These are phyloP conservation scores for Upupa epops DNA, from an alignment of 2,113 vertebrate genomes.

Conservation along the genomic window DNA sequence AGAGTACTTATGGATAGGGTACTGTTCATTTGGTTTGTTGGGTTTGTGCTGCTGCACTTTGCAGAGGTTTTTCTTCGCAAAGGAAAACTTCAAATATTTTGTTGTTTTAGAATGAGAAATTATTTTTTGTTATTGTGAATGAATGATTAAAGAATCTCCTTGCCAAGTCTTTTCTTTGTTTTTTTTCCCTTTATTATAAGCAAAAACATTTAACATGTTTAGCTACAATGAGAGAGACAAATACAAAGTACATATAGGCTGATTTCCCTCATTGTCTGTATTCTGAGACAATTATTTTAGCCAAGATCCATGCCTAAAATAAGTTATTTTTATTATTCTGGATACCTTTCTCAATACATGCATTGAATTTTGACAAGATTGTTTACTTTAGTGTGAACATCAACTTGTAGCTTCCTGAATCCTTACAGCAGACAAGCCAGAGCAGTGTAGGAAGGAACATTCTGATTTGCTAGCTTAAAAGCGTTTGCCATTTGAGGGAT, in stretches of 20 bases:
- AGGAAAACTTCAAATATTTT: not conserved
- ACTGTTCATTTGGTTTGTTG: not conserved
- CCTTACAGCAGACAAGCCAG: not conserved
- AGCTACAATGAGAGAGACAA: not conserved
- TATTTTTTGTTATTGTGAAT: not conserved
- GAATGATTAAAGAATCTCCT: not conserved
- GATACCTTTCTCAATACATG: not conserved
- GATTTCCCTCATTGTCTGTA: constrained; percentile 9
- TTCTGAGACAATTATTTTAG: not conserved
- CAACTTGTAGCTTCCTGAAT: not conserved
- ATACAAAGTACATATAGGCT: not conserved
- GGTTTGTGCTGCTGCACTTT: not conserved
- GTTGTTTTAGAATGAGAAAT: not conserved
- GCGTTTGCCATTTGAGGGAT: not conserved
- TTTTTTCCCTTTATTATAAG: not conserved
- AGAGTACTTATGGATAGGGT: not conserved
- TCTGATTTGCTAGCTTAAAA: not conserved
- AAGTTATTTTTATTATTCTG: constrained; percentile 14
- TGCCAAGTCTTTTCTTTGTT: not conserved
- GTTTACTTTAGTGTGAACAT: not conserved
- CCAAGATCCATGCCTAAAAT: constrained; percentile 23
- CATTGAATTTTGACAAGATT: not conserved
- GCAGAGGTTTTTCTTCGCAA: not conserved
- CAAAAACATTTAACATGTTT: not conserved
- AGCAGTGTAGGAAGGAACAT: not conserved